Evolutionary conservation across 2,888 invertebrate species (phyloP).

Genomic region (Eremobia ochroleuca): DNA sequence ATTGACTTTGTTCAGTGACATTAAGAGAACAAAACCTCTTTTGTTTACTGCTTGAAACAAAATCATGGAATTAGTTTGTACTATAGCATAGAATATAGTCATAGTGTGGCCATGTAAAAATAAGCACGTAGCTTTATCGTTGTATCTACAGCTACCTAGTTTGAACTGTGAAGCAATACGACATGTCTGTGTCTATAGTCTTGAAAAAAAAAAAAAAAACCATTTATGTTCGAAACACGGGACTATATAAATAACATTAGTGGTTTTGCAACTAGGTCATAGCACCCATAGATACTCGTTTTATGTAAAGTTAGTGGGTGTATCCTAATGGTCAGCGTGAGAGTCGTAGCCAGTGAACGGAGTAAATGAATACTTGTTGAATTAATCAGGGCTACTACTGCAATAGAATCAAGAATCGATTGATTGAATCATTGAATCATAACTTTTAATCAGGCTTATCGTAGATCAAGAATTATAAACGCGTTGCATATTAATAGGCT

Average conservation of each 20-base stretch:
- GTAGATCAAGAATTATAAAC: slow-evolving; percentile 15
- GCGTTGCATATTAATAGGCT: slow-evolving; percentile 37
- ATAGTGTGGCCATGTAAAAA: slow-evolving; percentile 22
- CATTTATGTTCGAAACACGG: slow-evolving; percentile 58
- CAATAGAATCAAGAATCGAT: slow-evolving; percentile 9
- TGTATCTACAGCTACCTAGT: slow-evolving; percentile 43
- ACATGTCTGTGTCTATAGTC: slow-evolving; percentile 29
- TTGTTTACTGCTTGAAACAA: slow-evolving; percentile 17
- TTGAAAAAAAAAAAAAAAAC: slow-evolving; percentile 51
- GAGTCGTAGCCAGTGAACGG: slow-evolving; percentile 70
- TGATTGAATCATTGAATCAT: slow-evolving; percentile 7
- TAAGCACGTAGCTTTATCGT: slow-evolving; percentile 26
- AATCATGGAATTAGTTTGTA: neutral
- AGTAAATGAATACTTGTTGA: slow-evolving; percentile 48
- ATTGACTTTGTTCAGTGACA: slow-evolving; percentile 17
- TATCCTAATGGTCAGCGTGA: slow-evolving; percentile 87
- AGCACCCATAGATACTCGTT: slow-evolving; percentile 81
- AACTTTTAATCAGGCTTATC: slow-evolving; percentile 22
- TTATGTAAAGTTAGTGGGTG: slow-evolving; percentile 86
- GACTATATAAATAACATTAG: slow-evolving; percentile 61
- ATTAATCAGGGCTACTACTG: slow-evolving; percentile 57
- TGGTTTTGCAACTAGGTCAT: slow-evolving; percentile 85
- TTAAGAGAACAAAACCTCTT: slow-evolving; percentile 30
- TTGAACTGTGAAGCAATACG: slow-evolving; percentile 44
- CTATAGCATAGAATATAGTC: neutral